Evolutionary conservation across 2,888 invertebrate genomes (phyloP), one percentile per base, ranked within the genome.

Genomic region (Bombylius discolor): DNA sequence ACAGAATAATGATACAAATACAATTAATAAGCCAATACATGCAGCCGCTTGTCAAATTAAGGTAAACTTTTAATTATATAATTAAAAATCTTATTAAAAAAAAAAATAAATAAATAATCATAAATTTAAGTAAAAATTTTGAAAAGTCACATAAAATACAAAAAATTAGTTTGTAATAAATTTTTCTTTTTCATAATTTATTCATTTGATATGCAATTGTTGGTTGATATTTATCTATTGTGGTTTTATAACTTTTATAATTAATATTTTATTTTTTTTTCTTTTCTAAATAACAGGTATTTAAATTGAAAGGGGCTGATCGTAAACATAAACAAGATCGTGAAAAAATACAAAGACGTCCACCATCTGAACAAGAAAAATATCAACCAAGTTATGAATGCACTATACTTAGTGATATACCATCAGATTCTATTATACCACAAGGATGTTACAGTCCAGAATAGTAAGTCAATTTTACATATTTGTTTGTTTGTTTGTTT

Each of bases 31-130:
- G 60, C 79, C 90, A n/a, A 76, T 96, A 1, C 93, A 97, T 72
- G 91, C 91, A 11, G 95, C 93, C 49, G 95, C 95, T 46, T 96
- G 96, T 69, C 97, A 97, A 77, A 89, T 97, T 55, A 96, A 96
- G 81, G 95, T 89, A 62, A 81, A 79, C 3, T 23, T 67, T 39
- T 4, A 39, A 39, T 3, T 39, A 39, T 3, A 9, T 39, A 39
- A 39, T 9, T 39, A 9, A 39, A 3, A 9, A 39, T 31, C 5
- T 47, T 7, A 23, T 23, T 23, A 23, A 23, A 23, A 23, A 23
- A 23, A 23, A 23, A 23, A 23, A n/a, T n/a, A n/a, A n/a, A n/a
- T n/a, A 23, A 23, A 23, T 23, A 23, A 3, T 23, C 23, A 23
- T 23, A 23, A 23, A 23, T 23, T 23, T 3, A 23, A 23, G 23